These are phyloP conservation scores for Epirrhoe alternata DNA, from an alignment of 2,888 invertebrate genomes.

Conservation along the genomic window DNA sequence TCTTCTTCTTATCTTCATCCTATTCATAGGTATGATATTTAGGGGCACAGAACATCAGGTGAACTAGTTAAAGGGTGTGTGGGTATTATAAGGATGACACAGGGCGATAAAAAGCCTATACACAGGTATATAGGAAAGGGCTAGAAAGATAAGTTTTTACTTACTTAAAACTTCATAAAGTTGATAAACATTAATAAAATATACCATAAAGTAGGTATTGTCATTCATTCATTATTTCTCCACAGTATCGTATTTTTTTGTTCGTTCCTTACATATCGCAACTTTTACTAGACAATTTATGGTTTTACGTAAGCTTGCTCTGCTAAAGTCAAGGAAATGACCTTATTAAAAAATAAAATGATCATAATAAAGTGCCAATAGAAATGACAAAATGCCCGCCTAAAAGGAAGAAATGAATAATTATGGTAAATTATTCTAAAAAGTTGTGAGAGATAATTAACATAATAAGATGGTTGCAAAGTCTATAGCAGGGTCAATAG, in stretches of 20 bases:
- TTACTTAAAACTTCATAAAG: too few species aligned
- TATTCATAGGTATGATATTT: too few species aligned
- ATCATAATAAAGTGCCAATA: background rate
- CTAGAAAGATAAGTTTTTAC: too few species aligned
- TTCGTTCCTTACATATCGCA: background rate
- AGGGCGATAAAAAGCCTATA: too few species aligned
- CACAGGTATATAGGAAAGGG: too few species aligned
- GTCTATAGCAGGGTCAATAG: background rate
- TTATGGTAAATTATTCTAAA: constrained; percentile 3
- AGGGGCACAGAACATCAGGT: too few species aligned
- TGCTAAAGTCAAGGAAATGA: background rate
- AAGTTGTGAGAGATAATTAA: background rate
- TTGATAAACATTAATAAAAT: too few species aligned
- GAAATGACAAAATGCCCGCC: background rate
- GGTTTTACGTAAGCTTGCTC: background rate
- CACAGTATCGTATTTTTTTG: background rate
- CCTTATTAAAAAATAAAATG: background rate
- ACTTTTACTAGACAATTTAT: background rate
- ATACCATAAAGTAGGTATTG: too few species aligned
- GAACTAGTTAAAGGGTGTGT: too few species aligned
- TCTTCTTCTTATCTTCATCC: too few species aligned
- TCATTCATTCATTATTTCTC: background rate
- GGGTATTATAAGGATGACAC: too few species aligned
- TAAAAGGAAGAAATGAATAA: constrained; percentile 1
- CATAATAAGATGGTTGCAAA: background rate